Percentiles rank a stretch among this genome's conserved stretches.
phyloP scores from a whole-genome alignment of 2,888 invertebrate genomes.

The Hemaris fuciformis region DNA sequence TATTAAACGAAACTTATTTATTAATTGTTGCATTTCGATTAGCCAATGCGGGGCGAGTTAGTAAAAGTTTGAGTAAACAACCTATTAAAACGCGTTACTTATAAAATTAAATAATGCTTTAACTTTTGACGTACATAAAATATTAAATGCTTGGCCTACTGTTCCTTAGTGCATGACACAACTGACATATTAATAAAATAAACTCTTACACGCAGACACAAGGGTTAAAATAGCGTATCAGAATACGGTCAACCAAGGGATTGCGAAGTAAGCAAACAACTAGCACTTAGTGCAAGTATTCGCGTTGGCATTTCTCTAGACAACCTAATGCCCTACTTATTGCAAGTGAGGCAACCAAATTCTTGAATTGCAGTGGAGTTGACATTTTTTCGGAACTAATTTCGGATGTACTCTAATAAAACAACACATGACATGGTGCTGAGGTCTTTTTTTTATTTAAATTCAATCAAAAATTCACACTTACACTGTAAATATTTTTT shows the following conservation, averaged over 20 bases:
- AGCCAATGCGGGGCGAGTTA: no score
- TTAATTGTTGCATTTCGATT: no score
- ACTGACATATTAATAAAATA: not conserved
- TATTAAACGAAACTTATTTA: no score
- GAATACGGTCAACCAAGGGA: conserved; percentile 27
- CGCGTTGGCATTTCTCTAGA: conserved; percentile 49
- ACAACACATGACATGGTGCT: not conserved
- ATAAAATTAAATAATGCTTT: not conserved
- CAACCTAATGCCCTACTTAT: conserved; percentile 55
- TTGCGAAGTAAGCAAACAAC: conserved; percentile 56
- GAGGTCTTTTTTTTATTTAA: not conserved
- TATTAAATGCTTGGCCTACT: not conserved
- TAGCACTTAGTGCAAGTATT: conserved; percentile 39
- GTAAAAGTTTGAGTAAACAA: no score
- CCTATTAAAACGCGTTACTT: not conserved
- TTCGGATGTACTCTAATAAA: not conserved
- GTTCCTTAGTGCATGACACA: not conserved
- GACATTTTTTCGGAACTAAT: not conserved
- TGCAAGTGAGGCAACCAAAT: conserved; percentile 9
- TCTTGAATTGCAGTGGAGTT: not conserved
- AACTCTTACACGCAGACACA: conserved; percentile 21
- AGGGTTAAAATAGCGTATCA: conserved; percentile 26
- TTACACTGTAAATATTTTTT: not conserved
- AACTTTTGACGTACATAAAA: not conserved
- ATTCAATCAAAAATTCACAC: not conserved